Evolutionary conservation across 2,888 invertebrate species (phyloP).

Genomic region (Stenichneumon culpator): DNA sequence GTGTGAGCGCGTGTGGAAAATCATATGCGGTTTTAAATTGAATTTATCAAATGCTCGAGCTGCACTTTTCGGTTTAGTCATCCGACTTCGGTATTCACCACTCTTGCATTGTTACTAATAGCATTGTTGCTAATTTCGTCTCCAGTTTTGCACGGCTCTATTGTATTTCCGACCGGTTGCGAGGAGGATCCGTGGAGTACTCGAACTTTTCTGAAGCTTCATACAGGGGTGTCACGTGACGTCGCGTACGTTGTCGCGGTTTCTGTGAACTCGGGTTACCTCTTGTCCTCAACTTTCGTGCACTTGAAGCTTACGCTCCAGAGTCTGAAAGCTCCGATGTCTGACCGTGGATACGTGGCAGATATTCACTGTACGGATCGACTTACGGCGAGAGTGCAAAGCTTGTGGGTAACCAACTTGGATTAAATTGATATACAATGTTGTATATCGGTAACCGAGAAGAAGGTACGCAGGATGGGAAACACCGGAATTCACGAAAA

Average conservation of each 20-base stretch:
- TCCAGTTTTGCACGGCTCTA: slow-evolving; percentile 25
- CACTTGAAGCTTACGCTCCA: neutral
- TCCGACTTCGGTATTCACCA: too few species aligned
- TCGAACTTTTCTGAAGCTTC: slow-evolving; percentile 14
- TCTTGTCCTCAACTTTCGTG: neutral
- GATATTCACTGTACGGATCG: neutral
- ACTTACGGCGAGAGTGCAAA: neutral
- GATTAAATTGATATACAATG: neutral
- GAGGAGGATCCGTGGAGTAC: neutral
- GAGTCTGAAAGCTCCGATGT: neutral
- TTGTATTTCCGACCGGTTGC: neutral
- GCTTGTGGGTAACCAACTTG: neutral
- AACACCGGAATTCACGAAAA: too few species aligned
- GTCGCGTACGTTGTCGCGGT: neutral
- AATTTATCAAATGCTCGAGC: too few species aligned
- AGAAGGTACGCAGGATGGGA: neutral
- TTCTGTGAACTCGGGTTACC: slow-evolving; percentile 12
- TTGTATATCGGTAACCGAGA: neutral
- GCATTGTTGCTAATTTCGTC: slow-evolving; percentile 18
- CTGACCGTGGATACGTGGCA: neutral
- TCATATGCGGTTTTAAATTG: too few species aligned
- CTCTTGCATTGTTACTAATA: too few species aligned
- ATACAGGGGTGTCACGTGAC: neutral
- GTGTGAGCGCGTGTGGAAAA: too few species aligned
- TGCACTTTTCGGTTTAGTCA: too few species aligned